Evolutionary conservation across 1,140 invertebrate genomes (phyloP).

Genomic region (Hycleus cichorii): DNA sequence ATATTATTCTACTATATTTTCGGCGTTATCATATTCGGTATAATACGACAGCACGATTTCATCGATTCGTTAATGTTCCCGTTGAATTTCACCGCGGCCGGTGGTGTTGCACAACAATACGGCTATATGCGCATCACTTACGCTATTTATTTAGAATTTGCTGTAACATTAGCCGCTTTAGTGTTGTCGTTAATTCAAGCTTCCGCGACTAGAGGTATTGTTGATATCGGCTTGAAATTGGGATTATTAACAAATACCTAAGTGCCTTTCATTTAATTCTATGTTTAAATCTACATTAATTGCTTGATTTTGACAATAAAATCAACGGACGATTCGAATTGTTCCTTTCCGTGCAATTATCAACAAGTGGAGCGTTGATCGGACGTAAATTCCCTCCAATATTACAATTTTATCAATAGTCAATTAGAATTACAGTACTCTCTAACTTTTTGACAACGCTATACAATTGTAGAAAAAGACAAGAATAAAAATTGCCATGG

Average conservation of each 20-base stretch:
- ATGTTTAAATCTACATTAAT: too few relatives aligned
- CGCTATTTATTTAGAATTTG: slow-evolving; percentile 59
- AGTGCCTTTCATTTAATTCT: not conserved
- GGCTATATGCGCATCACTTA: slow-evolving; percentile 55
- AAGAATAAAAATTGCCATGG: too few relatives aligned
- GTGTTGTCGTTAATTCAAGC: slow-evolving; percentile 51
- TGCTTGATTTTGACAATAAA: too few relatives aligned
- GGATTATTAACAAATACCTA: slow-evolving; percentile 47
- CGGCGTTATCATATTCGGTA: slow-evolving; percentile 54
- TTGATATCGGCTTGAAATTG: slow-evolving; percentile 49
- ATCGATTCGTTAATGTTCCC: slow-evolving; percentile 57
- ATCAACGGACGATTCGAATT: too few relatives aligned
- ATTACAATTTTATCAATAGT: too few relatives aligned
- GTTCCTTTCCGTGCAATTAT: too few relatives aligned
- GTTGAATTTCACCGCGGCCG: slow-evolving; percentile 60
- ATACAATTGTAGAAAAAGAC: too few relatives aligned
- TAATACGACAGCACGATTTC: slow-evolving; percentile 45
- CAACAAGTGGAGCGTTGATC: too few relatives aligned
- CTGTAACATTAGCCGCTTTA: slow-evolving; percentile 53
- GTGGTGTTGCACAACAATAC: slow-evolving; percentile 54
- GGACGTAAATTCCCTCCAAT: too few relatives aligned
- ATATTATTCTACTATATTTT: slow-evolving; percentile 50
- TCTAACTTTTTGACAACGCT: too few relatives aligned
- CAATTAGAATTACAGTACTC: too few relatives aligned
- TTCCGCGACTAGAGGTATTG: slow-evolving; percentile 48